phyloP scores from a whole-genome alignment of 2,888 invertebrate genomes.

The Zaprionus obscuricornis region DNA sequence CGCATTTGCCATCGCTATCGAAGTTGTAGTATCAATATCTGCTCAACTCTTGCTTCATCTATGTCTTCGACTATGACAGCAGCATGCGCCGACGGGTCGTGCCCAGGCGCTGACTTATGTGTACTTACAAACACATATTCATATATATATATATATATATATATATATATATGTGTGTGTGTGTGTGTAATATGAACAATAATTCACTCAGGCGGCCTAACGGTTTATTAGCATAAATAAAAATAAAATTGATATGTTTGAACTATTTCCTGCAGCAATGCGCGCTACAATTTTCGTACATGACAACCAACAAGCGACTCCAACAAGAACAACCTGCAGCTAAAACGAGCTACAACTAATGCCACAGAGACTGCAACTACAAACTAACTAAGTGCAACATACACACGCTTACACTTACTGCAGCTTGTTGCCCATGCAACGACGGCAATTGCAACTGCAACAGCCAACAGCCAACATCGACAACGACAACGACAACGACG shows the following conservation, averaged over 20 bases:
- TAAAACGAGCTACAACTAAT: conserved; percentile 69
- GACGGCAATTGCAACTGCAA: conserved; percentile 13
- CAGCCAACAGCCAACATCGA: too few relatives aligned
- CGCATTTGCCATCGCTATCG: too few relatives aligned
- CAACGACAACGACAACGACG: conserved; percentile 13
- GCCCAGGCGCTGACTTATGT: conserved; percentile 45
- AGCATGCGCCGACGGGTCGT: conserved; percentile 58
- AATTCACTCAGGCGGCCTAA: conserved; percentile 72
- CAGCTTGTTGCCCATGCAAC: conserved; percentile 19
- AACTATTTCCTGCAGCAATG: conserved; percentile 79
- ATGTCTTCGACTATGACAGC: conserved; percentile 12
- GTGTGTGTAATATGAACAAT: conserved; percentile 50
- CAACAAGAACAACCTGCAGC: conserved; percentile 70
- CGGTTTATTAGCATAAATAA: conserved; percentile 78
- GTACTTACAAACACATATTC: too few relatives aligned
- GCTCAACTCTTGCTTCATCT: neutral
- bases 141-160: conserved; percentile 2
- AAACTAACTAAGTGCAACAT: conserved; percentile 55
- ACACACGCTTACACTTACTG: conserved; percentile 1
- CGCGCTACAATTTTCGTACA: conserved; percentile 77
- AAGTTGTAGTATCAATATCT: conserved; percentile 8
- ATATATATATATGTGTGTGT: neutral
- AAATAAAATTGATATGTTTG: conserved; percentile 79
- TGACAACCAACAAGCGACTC: conserved; percentile 71
- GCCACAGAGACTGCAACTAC: conserved; percentile 44